A percentile compares a stretch with the other conserved stretches of the same genome.
Conservation (phyloP, 2,797 vertebrate species). For the Botia kubotai region DNA sequence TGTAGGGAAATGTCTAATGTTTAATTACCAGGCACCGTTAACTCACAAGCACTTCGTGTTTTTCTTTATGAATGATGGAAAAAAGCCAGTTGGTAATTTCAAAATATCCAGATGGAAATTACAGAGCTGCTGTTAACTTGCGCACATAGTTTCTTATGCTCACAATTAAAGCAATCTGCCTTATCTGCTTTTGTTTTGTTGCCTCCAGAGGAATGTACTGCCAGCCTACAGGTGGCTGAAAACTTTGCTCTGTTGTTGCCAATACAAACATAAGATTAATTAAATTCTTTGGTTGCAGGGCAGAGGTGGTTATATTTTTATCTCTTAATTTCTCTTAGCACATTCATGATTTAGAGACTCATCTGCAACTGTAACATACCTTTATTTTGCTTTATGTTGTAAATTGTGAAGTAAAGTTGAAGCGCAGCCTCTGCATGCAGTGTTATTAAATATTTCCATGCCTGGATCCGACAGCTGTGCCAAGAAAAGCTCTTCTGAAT, state of each 20-base stretch:
- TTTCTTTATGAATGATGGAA: conserved; percentile 69
- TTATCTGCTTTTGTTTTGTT: conserved; percentile 23
- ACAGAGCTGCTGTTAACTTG: conserved; percentile 64
- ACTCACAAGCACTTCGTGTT: conserved; percentile 61
- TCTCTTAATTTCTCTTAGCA: background rate
- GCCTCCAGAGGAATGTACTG: background rate
- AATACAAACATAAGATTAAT: background rate
- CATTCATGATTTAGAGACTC: background rate
- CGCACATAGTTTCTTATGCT: conserved; percentile 36
- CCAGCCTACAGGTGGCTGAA: background rate
- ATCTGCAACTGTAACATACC: background rate
- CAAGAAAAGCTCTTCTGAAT: conserved; percentile 17
- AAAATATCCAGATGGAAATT: conserved; percentile 74
- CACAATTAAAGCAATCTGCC: conserved; percentile 11
- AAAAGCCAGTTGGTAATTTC: conserved; percentile 69
- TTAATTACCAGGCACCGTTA: conserved; percentile 72
- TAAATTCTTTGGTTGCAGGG: background rate
- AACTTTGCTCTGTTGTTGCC: background rate
- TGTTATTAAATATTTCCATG: conserved; percentile 12
- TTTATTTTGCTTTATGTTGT: background rate
- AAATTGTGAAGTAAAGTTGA: background rate
- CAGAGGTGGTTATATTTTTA: background rate
- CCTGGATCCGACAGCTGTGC: conserved; percentile 6
- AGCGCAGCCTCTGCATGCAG: background rate
- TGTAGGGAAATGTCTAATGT: conserved; percentile 60